Evolutionary conservation across 2,888 invertebrate genomes (phyloP).

Genomic region (Andrena marginata): DNA sequence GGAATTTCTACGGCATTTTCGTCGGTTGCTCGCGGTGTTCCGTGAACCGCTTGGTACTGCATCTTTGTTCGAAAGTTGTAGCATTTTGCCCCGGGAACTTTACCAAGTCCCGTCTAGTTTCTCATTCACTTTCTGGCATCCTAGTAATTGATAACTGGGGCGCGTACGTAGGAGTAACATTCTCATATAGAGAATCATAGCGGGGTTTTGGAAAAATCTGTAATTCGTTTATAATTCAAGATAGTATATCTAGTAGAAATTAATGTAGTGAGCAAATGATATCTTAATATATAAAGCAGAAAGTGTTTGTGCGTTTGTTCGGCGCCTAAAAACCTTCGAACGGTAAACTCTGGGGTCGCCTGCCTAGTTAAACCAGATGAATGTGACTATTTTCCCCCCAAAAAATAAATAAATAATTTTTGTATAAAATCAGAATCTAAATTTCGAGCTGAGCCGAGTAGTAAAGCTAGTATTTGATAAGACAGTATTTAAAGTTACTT

Average conservation of each 20-base stretch:
- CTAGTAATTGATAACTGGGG: slow-evolving; percentile 17
- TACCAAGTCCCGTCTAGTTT: slow-evolving; percentile 21
- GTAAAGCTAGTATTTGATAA: too few species aligned
- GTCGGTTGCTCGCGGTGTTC: slow-evolving; percentile 16
- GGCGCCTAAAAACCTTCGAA: too few species aligned
- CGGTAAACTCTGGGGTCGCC: too few species aligned
- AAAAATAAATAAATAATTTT: too few species aligned
- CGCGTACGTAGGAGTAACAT: background rate
- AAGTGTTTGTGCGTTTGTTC: too few species aligned
- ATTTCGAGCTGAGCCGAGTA: too few species aligned
- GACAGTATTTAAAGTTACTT: too few species aligned
- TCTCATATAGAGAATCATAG: background rate
- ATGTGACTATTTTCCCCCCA: too few species aligned
- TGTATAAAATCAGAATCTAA: too few species aligned
- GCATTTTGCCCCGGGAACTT: slow-evolving; percentile 38
- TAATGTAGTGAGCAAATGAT: too few species aligned
- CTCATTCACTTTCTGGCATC: slow-evolving; percentile 34
- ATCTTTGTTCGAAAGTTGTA: slow-evolving; percentile 44
- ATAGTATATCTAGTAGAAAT: background rate
- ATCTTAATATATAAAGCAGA: too few species aligned
- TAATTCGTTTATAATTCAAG: background rate
- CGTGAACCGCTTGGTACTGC: slow-evolving; percentile 30
- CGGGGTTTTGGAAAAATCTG: background rate
- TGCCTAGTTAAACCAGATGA: too few species aligned
- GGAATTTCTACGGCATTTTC: slow-evolving; percentile 39